Conservation (phyloP, 2,888 invertebrate species). For the Barypeithes pellucidus region DNA sequence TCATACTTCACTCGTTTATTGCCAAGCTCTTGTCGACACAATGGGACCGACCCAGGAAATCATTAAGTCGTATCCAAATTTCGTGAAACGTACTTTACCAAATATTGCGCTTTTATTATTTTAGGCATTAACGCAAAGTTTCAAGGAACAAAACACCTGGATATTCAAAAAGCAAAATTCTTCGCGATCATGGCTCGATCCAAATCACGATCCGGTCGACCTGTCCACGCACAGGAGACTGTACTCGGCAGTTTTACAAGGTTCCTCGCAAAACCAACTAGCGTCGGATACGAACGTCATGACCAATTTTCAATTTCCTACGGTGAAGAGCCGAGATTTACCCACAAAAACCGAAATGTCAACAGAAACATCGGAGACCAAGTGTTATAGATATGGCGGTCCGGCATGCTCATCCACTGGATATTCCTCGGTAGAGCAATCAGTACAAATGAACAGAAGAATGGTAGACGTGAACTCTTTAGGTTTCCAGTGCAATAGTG, state of each 20-base stretch:
- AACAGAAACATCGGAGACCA: slow-evolving; percentile 32
- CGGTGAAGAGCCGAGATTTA: slow-evolving; percentile 16
- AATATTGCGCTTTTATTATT: background rate
- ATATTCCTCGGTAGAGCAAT: slow-evolving; percentile 10
- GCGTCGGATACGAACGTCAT: background rate
- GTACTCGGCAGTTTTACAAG: slow-evolving; percentile 69
- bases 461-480: slow-evolving; percentile 15
- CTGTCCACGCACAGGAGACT: slow-evolving; percentile 58
- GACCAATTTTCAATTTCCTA: slow-evolving; percentile 31
- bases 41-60: no score
- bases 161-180: slow-evolving; percentile 48
- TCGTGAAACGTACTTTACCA: no score
- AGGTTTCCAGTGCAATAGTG: background rate
- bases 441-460: slow-evolving; percentile 24
- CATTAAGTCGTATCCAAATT: no score
- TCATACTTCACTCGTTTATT: no score
- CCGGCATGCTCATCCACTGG: background rate
- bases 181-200: slow-evolving; percentile 34
- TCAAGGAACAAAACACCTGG: slow-evolving; percentile 59
- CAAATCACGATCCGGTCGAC: slow-evolving; percentile 25
- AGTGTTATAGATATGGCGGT: background rate
- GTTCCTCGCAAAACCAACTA: slow-evolving; percentile 47
- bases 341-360: slow-evolving; percentile 26
- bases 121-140: slow-evolving; percentile 54
- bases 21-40: no score